phyloP scores from a whole-genome alignment of 2,797 vertebrate genomes.

The Malacoraja senta region DNA sequence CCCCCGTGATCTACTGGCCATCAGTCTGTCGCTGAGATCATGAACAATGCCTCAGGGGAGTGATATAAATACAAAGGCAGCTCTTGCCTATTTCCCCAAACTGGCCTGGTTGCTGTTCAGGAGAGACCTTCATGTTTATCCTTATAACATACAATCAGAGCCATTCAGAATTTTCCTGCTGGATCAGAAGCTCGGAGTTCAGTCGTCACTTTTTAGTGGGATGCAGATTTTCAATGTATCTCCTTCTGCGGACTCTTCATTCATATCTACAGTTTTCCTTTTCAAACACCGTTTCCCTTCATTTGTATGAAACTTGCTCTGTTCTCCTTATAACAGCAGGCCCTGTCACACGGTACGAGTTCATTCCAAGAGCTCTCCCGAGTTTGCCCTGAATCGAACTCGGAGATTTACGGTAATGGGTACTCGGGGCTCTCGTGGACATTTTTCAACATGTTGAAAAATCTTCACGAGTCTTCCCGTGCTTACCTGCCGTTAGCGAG shows the following conservation, averaged over 20 bases:
- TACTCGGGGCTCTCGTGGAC: no score
- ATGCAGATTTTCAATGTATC: neutral
- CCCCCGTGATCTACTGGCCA: neutral
- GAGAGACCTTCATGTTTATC: neutral
- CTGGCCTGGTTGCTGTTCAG: no score
- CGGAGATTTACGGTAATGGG: no score
- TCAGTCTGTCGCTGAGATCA: neutral
- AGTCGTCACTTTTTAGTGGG: neutral
- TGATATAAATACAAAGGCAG: neutral
- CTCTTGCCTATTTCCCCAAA: neutral
- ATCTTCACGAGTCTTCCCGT: no score
- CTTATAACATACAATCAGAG: neutral
- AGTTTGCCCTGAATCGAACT: no score
- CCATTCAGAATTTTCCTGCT: neutral
- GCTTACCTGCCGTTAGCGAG: no score
- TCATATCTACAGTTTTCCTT: neutral
- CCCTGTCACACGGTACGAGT: no score
- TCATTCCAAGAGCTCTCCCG: no score
- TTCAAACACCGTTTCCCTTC: neutral
- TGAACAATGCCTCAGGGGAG: neutral
- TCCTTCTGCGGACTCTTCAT: neutral
- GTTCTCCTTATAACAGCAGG: no score
- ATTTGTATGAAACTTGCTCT: neutral
- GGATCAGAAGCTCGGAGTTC: neutral
- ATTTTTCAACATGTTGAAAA: no score